These are phyloP conservation scores for Falco novaeseelandiae DNA, from an alignment of 2,797 vertebrate species.

Conservation along the genomic window DNA sequence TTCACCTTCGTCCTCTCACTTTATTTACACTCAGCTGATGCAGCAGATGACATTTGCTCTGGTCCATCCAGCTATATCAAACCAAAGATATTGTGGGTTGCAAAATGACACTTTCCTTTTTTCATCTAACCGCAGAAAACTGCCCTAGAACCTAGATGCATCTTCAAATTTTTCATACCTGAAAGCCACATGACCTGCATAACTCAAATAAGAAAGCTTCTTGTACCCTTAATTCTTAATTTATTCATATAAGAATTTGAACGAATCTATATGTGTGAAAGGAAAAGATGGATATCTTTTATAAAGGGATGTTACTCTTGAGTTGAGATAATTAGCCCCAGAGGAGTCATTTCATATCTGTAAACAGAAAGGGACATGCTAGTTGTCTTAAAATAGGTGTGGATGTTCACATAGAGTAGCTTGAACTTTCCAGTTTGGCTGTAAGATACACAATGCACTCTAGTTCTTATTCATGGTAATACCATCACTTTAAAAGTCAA, in stretches of 20 bases:
- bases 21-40: not conserved
- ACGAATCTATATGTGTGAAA: not conserved
- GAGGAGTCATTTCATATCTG: slow-evolving; percentile 48
- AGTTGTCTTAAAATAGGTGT: slow-evolving; percentile 46
- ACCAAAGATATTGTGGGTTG: not conserved
- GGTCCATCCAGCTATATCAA: not conserved
- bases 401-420: not conserved
- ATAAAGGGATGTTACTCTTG: not conserved
- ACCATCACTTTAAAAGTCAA: slow-evolving; percentile 27
- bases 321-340: slow-evolving; percentile 20
- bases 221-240: not conserved
- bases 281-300: not conserved
- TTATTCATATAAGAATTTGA: not conserved
- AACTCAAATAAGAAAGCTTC: not conserved
- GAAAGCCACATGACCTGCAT: not conserved
- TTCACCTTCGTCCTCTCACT: not conserved
- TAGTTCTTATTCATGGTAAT: slow-evolving; percentile 69
- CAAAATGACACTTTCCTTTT: not conserved
- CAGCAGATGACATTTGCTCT: not conserved
- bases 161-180: not conserved
- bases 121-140: not conserved
- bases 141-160: not conserved
- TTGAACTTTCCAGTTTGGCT: slow-evolving; percentile 1
- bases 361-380: slow-evolving; percentile 22
- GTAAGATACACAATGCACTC: slow-evolving; percentile 68